Conservation (phyloP, 2,888 invertebrate genomes). For the Pseudeuparius sepicola region DNA sequence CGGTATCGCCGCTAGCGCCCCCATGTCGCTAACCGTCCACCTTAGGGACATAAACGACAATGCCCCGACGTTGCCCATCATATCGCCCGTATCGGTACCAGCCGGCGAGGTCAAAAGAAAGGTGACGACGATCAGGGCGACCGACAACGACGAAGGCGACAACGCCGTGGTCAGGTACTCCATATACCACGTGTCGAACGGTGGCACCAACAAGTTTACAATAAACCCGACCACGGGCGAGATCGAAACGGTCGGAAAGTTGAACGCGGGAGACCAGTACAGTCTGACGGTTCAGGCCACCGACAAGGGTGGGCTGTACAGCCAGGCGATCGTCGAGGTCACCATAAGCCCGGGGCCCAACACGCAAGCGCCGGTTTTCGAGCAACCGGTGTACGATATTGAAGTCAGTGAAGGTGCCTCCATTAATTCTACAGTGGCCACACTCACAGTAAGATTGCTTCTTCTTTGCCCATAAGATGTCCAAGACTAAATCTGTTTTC, state of each 20-base stretch:
- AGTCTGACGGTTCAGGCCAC: slow-evolving; percentile 78
- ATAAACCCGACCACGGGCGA: slow-evolving; percentile 72
- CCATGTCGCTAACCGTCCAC: slow-evolving; percentile 65
- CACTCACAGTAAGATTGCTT: slow-evolving; percentile 58
- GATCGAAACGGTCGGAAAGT: slow-evolving; percentile 63
- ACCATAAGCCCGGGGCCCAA: slow-evolving; percentile 75
- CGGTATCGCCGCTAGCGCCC: slow-evolving; percentile 72
- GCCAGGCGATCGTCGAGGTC: slow-evolving; percentile 79
- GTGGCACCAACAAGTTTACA: slow-evolving; percentile 75
- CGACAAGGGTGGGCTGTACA: slow-evolving; percentile 68
- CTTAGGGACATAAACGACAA: slow-evolving; percentile 81
- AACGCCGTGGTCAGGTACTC: slow-evolving; percentile 75
- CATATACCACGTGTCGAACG: slow-evolving; percentile 85
- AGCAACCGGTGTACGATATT: slow-evolving; percentile 72
- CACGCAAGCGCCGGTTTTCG: slow-evolving; percentile 71
- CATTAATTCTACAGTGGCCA: slow-evolving; percentile 74
- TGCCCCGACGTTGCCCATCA: slow-evolving; percentile 68
- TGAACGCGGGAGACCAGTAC: slow-evolving; percentile 81
- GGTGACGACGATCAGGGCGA: slow-evolving; percentile 50
- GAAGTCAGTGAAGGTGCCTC: slow-evolving; percentile 85
- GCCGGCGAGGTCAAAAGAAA: slow-evolving; percentile 34
- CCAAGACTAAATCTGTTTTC: slow-evolving; percentile 23
- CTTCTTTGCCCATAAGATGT: no score
- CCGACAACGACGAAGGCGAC: slow-evolving; percentile 77
- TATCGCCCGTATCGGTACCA: slow-evolving; percentile 70